These are phyloP conservation scores for Ellobium chinense DNA, from an alignment of 2,888 invertebrate genomes.

Conservation along the genomic window DNA sequence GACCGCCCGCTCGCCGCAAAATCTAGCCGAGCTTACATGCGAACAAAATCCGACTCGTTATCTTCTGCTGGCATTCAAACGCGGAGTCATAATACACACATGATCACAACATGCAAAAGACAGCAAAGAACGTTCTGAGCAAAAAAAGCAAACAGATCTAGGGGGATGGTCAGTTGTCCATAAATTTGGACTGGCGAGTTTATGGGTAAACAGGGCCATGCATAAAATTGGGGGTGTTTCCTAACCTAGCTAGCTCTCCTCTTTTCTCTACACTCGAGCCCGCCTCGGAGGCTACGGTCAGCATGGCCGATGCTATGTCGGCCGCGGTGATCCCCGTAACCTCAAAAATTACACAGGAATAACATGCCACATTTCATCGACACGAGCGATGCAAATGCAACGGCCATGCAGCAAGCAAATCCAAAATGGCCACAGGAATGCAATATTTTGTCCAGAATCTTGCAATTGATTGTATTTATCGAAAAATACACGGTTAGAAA, in stretches of 20 bases:
- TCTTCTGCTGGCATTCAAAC: neutral
- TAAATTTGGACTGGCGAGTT: neutral
- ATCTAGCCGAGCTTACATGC: neutral
- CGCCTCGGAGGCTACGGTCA: constrained; percentile 15
- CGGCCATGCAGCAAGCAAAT: neutral
- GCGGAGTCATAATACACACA: neutral
- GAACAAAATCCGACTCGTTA: too few relatives aligned
- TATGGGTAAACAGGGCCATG: neutral
- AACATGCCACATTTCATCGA: neutral
- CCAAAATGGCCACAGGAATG: neutral
- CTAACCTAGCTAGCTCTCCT: constrained; percentile 2
- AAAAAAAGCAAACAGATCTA: neutral
- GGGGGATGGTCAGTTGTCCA: neutral
- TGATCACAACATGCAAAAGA: neutral
- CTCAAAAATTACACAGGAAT: constrained; percentile 43
- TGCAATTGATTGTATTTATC: neutral
- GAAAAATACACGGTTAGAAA: neutral
- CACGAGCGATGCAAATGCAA: neutral
- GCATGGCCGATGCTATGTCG: constrained; percentile 37
- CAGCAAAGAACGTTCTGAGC: neutral
- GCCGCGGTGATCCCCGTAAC: constrained; percentile 43
- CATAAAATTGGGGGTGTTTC: constrained; percentile 21
- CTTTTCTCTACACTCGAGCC: neutral
- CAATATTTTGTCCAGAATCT: neutral
- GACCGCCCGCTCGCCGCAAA: neutral